phyloP scores from a whole-genome alignment of 2,113 vertebrate genomes.

The Rhinopithecus roxellana region DNA sequence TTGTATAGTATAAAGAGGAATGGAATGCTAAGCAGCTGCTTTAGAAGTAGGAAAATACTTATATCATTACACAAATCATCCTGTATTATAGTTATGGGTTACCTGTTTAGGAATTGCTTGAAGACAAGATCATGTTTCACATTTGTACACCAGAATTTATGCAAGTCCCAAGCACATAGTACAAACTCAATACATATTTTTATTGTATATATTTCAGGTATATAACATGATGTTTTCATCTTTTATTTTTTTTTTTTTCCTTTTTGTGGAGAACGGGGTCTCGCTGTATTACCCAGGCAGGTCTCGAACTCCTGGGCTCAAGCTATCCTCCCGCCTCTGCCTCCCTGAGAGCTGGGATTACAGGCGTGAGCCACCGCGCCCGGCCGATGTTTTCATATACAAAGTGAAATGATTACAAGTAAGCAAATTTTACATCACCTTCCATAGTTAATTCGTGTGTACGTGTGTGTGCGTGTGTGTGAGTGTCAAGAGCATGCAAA shows the following conservation, averaged over 20 bases:
- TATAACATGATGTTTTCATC: not conserved
- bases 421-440: not conserved
- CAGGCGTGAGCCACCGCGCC: too few relatives aligned
- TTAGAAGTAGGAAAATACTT: not conserved
- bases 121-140: not conserved
- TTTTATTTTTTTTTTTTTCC: too few relatives aligned
- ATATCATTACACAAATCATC: not conserved
- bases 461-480: not conserved
- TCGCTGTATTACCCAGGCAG: too few relatives aligned
- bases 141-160: not conserved
- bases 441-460: not conserved
- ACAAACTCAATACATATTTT: not conserved
- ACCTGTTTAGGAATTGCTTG: not conserved
- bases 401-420: not conserved
- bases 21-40: not conserved
- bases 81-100: not conserved
- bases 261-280: too few relatives aligned
- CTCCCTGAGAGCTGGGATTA: too few relatives aligned
- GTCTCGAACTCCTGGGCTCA: too few relatives aligned
- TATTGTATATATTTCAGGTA: not conserved
- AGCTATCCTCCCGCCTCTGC: too few relatives aligned
- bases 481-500: not conserved
- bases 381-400: not conserved
- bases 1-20: not conserved
- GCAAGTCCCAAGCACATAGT: not conserved